These are phyloP conservation scores for Gavialis gangeticus DNA, from an alignment of 2,113 vertebrate genomes.

Conservation along the genomic window DNA sequence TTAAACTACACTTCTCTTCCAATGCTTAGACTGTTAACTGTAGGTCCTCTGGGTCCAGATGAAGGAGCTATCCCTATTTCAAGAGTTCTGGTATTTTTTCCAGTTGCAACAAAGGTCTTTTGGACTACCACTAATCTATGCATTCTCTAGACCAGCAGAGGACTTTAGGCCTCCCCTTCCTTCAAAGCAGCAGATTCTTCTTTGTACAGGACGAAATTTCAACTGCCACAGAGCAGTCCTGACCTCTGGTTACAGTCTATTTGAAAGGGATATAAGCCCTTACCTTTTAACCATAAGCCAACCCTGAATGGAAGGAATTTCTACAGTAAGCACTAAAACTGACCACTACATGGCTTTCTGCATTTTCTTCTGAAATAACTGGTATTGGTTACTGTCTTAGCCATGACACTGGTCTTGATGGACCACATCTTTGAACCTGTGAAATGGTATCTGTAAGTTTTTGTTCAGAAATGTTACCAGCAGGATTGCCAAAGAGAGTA, in stretches of 20 bases:
- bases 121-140: neutral
- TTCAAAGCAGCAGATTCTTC: neutral
- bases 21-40: neutral
- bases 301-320: neutral
- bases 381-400: neutral
- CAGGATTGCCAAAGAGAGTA: neutral
- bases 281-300: neutral
- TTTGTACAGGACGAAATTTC: too few relatives aligned
- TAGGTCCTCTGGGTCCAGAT: neutral
- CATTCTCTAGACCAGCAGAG: neutral
- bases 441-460: neutral
- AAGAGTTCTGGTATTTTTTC: neutral
- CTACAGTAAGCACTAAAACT: neutral
- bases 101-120: neutral
- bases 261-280: neutral
- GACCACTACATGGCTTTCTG: neutral
- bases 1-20: neutral
- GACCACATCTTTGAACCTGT: neutral
- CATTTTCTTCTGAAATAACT: neutral
- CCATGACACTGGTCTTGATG: neutral
- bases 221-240: too few relatives aligned
- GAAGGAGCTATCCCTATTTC: neutral
- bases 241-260: neutral
- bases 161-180: neutral
- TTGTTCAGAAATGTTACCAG: neutral